Percentiles rank a stretch among this genome's conserved stretches.
phyloP scores from a whole-genome alignment of 2,797 vertebrate genomes.

The Sciaenops ocellatus region DNA sequence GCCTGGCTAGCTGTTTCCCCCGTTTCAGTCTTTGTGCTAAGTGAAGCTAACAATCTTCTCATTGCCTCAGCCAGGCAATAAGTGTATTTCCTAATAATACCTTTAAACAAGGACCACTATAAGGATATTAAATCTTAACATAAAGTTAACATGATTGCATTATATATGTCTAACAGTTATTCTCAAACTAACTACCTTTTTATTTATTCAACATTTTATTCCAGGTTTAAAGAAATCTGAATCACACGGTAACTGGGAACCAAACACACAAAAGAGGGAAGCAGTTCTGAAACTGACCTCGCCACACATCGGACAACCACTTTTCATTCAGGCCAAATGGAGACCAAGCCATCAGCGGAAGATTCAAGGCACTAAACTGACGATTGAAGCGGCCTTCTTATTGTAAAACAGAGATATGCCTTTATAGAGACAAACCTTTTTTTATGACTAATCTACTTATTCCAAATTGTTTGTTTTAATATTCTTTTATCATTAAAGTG shows the following conservation, averaged over 20 bases:
- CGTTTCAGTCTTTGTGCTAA: background rate
- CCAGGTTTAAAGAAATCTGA: slow-evolving; percentile 84
- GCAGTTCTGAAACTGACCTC: slow-evolving; percentile 4
- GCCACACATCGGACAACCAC: background rate
- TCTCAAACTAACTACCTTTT: background rate
- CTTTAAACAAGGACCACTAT: background rate
- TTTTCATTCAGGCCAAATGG: background rate
- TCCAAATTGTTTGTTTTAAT: slow-evolving; percentile 50
- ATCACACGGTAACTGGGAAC: background rate
- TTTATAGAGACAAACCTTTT: slow-evolving; percentile 51
- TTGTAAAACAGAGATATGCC: slow-evolving; percentile 39
- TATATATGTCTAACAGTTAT: background rate
- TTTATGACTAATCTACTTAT: slow-evolving; percentile 53
- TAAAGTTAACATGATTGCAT: background rate
- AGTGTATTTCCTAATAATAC: background rate
- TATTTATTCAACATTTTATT: slow-evolving; percentile 45
- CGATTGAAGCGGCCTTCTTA: slow-evolving; percentile 38
- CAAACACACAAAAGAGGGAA: slow-evolving; percentile 27
- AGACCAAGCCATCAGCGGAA: slow-evolving; percentile 13
- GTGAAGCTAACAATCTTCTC: background rate
- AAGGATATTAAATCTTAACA: background rate
- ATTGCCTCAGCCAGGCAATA: too few relatives aligned
- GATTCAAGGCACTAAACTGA: slow-evolving; percentile 42
- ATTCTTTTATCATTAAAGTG: slow-evolving; percentile 69
- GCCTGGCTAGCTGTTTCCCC: background rate